Percentiles rank a stretch among this genome's conserved stretches.
These are phyloP conservation scores for Hoplias malabaricus DNA, from an alignment of 2,113 vertebrate genomes.

Conservation along the genomic window DNA sequence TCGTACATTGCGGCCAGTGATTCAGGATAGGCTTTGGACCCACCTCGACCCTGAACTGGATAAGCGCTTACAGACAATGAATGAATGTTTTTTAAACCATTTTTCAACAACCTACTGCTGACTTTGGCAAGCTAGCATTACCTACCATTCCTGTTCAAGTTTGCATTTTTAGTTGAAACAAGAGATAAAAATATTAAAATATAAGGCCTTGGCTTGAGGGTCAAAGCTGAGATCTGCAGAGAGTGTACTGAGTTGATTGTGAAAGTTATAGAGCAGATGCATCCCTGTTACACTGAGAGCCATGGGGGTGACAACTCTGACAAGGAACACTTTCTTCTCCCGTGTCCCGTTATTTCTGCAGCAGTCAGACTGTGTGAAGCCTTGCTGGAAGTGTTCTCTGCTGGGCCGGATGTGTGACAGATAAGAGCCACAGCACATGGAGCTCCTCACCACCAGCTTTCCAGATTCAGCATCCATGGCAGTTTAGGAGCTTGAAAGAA, in stretches of 20 bases:
- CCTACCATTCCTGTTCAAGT: too few relatives aligned
- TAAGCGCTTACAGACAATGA: too few relatives aligned
- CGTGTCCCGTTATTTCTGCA: neutral
- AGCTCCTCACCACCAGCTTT: neutral
- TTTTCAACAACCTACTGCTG: too few relatives aligned
- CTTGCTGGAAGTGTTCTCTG: slow-evolving; percentile 21
- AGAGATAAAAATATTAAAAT: neutral
- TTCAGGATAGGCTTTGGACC: too few relatives aligned
- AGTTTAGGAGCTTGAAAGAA: neutral
- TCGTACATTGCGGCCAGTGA: too few relatives aligned
- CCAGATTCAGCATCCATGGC: slow-evolving; percentile 14
- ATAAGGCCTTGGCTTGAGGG: neutral
- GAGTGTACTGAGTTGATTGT: neutral
- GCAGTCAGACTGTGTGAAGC: neutral
- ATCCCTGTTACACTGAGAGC: neutral
- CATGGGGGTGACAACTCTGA: neutral
- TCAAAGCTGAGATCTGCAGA: neutral
- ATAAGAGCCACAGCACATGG: neutral
- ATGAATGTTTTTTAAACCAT: too few relatives aligned
- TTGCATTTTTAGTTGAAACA: neutral
- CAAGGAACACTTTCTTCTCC: slow-evolving; percentile 6
- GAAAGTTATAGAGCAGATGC: neutral
- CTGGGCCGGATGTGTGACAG: slow-evolving; percentile 17
- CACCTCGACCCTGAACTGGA: too few relatives aligned
- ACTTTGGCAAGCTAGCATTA: too few relatives aligned